Conservation (phyloP, 2,888 invertebrate species). For the Dimorphilus gyrociliatus region DNA sequence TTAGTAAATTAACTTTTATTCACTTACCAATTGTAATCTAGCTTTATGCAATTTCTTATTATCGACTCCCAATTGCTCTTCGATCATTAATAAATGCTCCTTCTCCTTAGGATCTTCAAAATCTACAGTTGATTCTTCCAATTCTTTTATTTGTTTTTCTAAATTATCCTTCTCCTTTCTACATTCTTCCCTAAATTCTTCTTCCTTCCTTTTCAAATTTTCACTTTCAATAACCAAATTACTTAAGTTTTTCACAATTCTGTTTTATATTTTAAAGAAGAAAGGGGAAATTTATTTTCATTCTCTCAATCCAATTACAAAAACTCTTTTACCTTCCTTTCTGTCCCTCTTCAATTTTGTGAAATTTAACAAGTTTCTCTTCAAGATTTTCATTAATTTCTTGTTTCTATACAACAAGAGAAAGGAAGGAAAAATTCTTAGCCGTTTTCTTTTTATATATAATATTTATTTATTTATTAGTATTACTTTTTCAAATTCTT, state of each 20-base stretch:
- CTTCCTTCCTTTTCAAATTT: constrained; percentile 53
- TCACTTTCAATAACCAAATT: constrained; percentile 52
- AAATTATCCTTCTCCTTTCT: too few species aligned
- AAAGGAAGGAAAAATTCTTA: too few species aligned
- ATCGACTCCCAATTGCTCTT: constrained; percentile 33
- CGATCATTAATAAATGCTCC: constrained; percentile 29
- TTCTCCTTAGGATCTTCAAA: constrained; percentile 18
- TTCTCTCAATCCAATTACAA: constrained; percentile 1
- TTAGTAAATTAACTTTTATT: neutral
- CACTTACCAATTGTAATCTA: constrained; percentile 27
- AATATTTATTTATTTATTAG: too few species aligned
- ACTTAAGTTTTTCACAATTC: constrained; percentile 31
- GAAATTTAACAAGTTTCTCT: too few species aligned
- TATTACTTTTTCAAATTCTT: too few species aligned
- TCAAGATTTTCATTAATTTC: too few species aligned
- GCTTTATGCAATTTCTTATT: constrained; percentile 37
- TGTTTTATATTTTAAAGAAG: constrained; percentile 7
- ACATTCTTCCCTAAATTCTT: constrained; percentile 56
- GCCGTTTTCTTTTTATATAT: too few species aligned
- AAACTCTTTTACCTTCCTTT: too few species aligned
- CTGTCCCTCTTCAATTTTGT: too few species aligned
- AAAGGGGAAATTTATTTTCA: constrained; percentile 4
- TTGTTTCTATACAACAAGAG: too few species aligned
- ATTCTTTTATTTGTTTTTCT: too few species aligned
- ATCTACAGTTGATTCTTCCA: constrained; percentile 5